phyloP scores from a whole-genome alignment of 2,888 invertebrate species.

The Clepsis dumicolana region DNA sequence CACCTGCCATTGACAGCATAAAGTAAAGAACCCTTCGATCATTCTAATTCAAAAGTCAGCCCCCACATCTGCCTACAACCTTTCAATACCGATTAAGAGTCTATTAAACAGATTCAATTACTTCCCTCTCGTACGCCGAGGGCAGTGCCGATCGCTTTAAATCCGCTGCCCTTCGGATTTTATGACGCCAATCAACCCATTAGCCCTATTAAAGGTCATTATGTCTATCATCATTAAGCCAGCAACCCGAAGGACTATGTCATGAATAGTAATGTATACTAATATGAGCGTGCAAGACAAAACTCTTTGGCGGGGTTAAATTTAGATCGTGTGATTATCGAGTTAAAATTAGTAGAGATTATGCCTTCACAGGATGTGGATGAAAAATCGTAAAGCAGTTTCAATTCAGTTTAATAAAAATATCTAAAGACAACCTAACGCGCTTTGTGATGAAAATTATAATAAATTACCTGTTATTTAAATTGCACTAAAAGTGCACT shows the following conservation, averaged over 20 bases:
- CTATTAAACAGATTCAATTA: conserved; percentile 68
- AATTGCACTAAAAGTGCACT: not conserved
- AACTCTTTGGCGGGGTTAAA: conserved; percentile 17
- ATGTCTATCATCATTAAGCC: conserved; percentile 66
- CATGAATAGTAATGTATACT: conserved; percentile 62
- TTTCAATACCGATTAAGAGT: conserved; percentile 48
- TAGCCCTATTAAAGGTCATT: conserved; percentile 74
- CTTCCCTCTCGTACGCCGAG: conserved; percentile 50
- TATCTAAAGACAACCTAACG: not conserved
- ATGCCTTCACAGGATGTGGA: not conserved
- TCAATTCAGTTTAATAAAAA: not conserved
- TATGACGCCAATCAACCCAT: conserved; percentile 75
- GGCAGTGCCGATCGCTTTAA: conserved; percentile 40
- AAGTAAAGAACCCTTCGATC: not conserved
- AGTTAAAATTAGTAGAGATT: not conserved
- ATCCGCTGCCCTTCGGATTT: conserved; percentile 60
- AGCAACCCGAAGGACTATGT: conserved; percentile 58
- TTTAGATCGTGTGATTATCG: conserved; percentile 19
- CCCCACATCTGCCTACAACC: conserved; percentile 4
- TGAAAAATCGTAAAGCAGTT: not conserved
- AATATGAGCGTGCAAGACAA: conserved; percentile 45
- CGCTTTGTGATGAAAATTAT: not conserved
- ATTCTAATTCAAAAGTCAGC: not conserved
- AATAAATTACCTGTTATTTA: not conserved
- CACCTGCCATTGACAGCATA: not conserved